Percentiles rank a stretch among this genome's conserved stretches.
Conservation (phyloP, 2,797 vertebrate genomes). For the Diglossa cyanea region DNA sequence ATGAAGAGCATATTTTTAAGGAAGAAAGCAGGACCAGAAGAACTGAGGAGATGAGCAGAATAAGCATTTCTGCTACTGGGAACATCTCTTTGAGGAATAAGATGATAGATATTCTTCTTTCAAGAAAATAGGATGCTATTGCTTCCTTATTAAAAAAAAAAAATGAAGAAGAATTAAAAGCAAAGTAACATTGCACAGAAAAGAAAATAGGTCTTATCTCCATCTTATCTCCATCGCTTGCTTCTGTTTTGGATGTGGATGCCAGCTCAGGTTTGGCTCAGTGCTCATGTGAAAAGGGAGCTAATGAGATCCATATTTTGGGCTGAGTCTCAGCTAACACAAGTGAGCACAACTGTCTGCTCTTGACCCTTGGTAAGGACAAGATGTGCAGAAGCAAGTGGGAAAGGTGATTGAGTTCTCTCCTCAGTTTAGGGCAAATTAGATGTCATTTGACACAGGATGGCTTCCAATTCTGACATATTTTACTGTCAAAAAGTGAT, state of each 20-base stretch:
- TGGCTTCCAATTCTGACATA: background rate
- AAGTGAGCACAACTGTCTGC: background rate
- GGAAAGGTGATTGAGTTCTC: background rate
- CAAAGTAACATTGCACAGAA: background rate
- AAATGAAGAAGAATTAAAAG: background rate
- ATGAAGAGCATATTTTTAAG: background rate
- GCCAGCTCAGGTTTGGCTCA: background rate
- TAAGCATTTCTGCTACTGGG: background rate
- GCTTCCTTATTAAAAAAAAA: background rate
- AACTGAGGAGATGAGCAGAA: background rate
- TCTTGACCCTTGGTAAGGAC: background rate
- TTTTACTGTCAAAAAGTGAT: conserved; percentile 6
- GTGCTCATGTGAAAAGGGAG: background rate
- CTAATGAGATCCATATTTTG: background rate
- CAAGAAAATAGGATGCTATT: background rate
- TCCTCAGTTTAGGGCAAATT: background rate
- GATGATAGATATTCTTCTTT: background rate
- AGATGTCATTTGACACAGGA: conserved; percentile 7
- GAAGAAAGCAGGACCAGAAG: background rate
- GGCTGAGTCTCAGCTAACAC: background rate
- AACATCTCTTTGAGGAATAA: background rate
- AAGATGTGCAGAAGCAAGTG: background rate
- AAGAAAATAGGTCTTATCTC: background rate
- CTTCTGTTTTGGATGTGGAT: background rate
- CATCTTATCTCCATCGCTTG: background rate